These are phyloP conservation scores for Sipha flava DNA, from an alignment of 1,140 invertebrate genomes.

Conservation along the genomic window DNA sequence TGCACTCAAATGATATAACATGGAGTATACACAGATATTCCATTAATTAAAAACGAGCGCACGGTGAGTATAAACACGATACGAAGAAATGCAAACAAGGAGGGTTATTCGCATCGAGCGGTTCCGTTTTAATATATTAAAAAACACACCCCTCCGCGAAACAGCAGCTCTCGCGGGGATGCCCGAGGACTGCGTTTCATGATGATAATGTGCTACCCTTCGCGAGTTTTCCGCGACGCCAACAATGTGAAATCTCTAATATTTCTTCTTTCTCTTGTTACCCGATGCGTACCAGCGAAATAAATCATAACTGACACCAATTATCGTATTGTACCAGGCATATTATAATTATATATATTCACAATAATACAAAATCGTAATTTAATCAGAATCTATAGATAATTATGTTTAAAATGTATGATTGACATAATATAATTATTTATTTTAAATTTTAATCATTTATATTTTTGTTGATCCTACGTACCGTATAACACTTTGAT, in stretches of 20 bases:
- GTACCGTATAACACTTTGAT: background rate
- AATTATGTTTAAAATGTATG: too few species aligned
- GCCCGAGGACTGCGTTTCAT: background rate
- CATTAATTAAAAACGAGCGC: background rate
- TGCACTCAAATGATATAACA: too few species aligned
- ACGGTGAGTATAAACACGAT: background rate
- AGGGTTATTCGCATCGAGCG: background rate
- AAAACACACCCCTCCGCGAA: background rate
- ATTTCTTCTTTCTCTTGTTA: background rate
- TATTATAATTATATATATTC: too few species aligned
- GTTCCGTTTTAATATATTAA: conserved; percentile 1
- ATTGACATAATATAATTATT: too few species aligned
- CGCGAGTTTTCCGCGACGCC: background rate
- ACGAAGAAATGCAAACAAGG: background rate
- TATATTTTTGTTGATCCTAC: too few species aligned
- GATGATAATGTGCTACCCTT: background rate
- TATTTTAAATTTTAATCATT: too few species aligned
- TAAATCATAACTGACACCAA: background rate
- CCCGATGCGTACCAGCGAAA: background rate
- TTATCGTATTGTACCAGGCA: too few species aligned
- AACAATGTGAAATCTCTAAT: too few species aligned
- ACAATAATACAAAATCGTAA: too few species aligned
- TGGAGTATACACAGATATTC: too few species aligned
- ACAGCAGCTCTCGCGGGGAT: background rate
- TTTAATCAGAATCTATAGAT: too few species aligned